Evolutionary conservation across 2,888 invertebrate genomes (phyloP), one percentile per base, ranked within the genome.

Genomic region (Adineta ricciae): DNA sequence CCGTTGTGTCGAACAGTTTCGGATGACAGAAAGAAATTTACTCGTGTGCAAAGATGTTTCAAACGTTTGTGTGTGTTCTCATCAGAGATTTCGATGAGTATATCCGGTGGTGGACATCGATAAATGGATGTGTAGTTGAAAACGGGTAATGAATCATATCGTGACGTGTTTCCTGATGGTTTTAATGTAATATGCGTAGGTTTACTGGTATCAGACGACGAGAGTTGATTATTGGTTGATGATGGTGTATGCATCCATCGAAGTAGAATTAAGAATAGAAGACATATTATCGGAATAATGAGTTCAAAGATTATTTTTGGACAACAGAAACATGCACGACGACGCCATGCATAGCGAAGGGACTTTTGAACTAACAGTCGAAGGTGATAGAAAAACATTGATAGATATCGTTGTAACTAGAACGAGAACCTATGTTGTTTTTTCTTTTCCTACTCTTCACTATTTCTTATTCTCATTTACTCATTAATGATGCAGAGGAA

Each of bases 291-390:
- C 7, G 78, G 78, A n/a, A 41, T n/a, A 78, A 78, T 2, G 9
- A 78, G n/a, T 41, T 78, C 78, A 24, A 78, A 78, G 38, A 78
- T 41, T 41, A 78, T 41, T 38, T 41, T 78, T 16, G 78, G 78
- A 41, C 78, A 78, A 78, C 41, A 78, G 14, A 2, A 16, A 78
- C 78, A 78, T 78, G 11, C 24, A 38, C 78, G 78, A 78, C 78
- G 19, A 78, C 78, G 78, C 38, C 41, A 78, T 21, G 78, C 78
- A 78, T 78, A 78, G 41, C 78, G 78, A 78, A 41, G 41, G 1
- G 78, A 78, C n/a, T 78, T 78, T 78, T 78, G 78, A 11, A 41
- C 21, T 78, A 78, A 41, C n/a, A 78, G n/a, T 32, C 64, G 32
- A 19, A 64, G 64, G 32, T 64, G 64, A 64, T 64, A 32, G 0